Base-by-base conservation (phyloP, 2,113 vertebrate genomes). In the Alouatta palliata region DNA sequence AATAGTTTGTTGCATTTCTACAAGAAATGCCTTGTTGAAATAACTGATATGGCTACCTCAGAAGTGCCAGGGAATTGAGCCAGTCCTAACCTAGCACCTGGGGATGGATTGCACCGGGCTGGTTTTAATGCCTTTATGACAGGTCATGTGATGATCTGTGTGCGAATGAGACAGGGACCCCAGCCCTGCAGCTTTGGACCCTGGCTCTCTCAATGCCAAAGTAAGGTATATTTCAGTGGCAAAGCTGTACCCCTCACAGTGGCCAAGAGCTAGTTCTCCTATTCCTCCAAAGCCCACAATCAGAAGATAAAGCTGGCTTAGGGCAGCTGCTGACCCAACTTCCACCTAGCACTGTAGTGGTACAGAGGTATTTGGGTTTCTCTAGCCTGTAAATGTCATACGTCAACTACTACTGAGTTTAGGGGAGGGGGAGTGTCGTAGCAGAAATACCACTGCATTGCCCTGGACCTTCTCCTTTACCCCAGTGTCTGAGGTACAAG, bases 71-170 rank as follows among this genome's bases (percentile, higher is more conserved):
- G 16, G 45, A 84, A 8, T 61, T 91, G 76, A 64, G 75, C 76
- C 13, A 40, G 17, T 82, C 23, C 91, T 93, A 94, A 95, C 43
- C 58, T 83, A 66, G 68, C 86, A 43, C 81, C 94, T 0, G 98
- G 97, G 91, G 98, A 98, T 90, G 98, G 99, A 56, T 98, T 99
- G 0, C 99, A 99, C 97, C 97, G 99, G 49, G 99, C 99, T 2
- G 99, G 99, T 16, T 99, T 99, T 9, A 99, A 99, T 11, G 99
- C 99, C 0, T 99, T 99, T 97, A 99, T 99, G 99, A 99, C 99
- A 0, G 99, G 99, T 30, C 99, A 99, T 25, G 98, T 99, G 97
- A 99, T 99, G 97, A 99, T 99, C 87, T 99, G 99, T 0, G 98
- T 99, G 0, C 98, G 98, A 93, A 94, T 99, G 84, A 90, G 98